phyloP scores from a whole-genome alignment of 2,888 invertebrate genomes.

The Pemphredon lugubris region DNA sequence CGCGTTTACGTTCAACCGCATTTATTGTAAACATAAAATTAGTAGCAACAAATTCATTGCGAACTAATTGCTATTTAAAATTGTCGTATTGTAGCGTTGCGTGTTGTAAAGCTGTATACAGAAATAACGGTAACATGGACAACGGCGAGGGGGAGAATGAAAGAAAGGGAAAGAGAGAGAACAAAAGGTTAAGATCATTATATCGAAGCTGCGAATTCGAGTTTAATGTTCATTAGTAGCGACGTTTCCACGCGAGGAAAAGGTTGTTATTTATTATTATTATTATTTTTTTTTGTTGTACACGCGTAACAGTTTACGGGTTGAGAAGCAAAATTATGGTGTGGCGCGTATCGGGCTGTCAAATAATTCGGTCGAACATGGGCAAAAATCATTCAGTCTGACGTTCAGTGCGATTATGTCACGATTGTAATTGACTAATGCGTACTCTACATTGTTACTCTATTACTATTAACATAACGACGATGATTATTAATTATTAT shows the following conservation, averaged over 20 bases:
- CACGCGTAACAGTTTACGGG: neutral
- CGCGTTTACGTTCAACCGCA: constrained; percentile 18
- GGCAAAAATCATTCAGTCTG: constrained; percentile 29
- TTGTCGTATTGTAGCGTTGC: constrained; percentile 25
- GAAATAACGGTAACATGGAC: constrained; percentile 3
- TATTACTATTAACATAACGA: constrained; percentile 65
- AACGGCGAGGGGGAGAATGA: constrained; percentile 1
- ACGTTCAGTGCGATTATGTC: constrained; percentile 51
- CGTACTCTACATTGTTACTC: constrained; percentile 71
- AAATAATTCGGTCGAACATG: constrained; percentile 2
- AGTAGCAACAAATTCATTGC: constrained; percentile 19
- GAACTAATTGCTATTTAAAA: constrained; percentile 24
- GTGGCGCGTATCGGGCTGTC: neutral
- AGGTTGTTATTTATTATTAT: neutral
- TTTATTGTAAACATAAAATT: constrained; percentile 18
- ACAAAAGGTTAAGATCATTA: constrained; percentile 17
- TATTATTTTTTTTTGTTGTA: neutral
- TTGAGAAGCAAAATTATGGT: constrained; percentile 9
- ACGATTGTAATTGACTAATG: constrained; percentile 57
- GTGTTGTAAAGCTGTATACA: constrained; percentile 22
- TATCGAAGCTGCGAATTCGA: constrained; percentile 18
- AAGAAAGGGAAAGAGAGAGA: neutral
- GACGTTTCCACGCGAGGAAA: neutral
- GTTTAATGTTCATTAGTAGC: constrained; percentile 12
- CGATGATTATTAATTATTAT: constrained; percentile 65